Base-by-base conservation (phyloP, 2,888 invertebrate species). In the Drosophila greeni region DNA sequence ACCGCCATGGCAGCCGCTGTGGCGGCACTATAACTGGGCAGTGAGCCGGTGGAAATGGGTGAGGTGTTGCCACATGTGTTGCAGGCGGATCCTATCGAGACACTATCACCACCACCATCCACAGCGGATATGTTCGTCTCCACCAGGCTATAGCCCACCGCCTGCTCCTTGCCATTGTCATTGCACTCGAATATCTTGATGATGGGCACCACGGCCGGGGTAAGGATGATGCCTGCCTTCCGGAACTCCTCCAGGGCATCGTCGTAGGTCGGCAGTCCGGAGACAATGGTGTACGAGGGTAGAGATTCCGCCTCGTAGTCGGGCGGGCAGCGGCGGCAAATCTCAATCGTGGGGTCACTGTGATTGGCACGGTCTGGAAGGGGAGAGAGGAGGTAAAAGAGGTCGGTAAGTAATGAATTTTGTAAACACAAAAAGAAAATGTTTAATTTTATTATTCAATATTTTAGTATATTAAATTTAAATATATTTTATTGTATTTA, bases 251-350 rank as follows among this genome's bases (percentile, higher is more conserved):
- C 91, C 57, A 92, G 84, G 4, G 92, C 92, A 82, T 92, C 92
- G 60, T 92, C 92, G 82, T 92, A 92, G 29, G 90, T 91, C 42
- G 92, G 92, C 51, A 92, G 86, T 5, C 92, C 92, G n/a, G 92
- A 92, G 45, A 92, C 92, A 56, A 92, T 90, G 5, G 92, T 92
- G 78, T 92, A 92, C 69, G 91, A 92, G 14, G 92, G 92, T 64
- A 92, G 84, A 2, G 91, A 91, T 72, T 91, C 92, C 5, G 86
- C 86, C 58, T 91, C 91, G 52, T 87, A 86, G 54, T 89, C 90
- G 0, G 84, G 76, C 9, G 86, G 85, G 48, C 87, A 87, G 42
- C 85, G 87, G 18, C 88, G 87, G n/a, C 88, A 86, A 47, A 87
- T 81, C 37, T 88, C 88, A 5, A 85, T 75, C 8, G 76, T 73